A percentile compares a stretch with the other conserved stretches of the same genome.
phyloP scores from a whole-genome alignment of 2,113 vertebrate genomes.

The Sula dactylatra region DNA sequence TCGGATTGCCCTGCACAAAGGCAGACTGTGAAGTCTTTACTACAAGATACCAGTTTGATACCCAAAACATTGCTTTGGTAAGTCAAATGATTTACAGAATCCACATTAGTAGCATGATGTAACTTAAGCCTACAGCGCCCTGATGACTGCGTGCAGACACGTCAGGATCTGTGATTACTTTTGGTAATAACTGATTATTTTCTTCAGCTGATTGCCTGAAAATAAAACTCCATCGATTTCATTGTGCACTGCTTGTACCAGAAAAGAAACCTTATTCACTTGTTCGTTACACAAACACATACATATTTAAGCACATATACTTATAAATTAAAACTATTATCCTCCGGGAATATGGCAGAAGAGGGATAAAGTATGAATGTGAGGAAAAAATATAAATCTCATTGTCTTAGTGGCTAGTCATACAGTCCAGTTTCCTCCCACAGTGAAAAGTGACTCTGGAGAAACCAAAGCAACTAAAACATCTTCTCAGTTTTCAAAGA shows the following conservation, averaged over 20 bases:
- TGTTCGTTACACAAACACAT: not conserved
- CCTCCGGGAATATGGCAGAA: not conserved
- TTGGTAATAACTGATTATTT: not conserved
- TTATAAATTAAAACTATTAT: not conserved
- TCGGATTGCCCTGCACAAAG: not conserved
- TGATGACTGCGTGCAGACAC: not conserved
- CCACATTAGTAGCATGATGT: not conserved
- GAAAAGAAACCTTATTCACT: not conserved
- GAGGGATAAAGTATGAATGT: not conserved
- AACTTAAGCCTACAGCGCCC: not conserved
- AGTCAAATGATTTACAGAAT: not conserved
- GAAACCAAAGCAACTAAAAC: conserved; percentile 1
- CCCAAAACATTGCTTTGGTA: not conserved
- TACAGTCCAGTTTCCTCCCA: not conserved
- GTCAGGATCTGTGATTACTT: not conserved
- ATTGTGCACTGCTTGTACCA: not conserved
- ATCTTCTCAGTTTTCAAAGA: conserved; percentile 52
- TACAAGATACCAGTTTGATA: not conserved
- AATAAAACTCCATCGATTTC: not conserved
- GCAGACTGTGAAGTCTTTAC: not conserved
- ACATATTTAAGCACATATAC: not conserved
- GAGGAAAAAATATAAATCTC: not conserved
- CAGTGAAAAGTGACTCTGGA: not conserved
- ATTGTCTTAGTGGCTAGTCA: not conserved
- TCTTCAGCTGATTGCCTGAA: not conserved